These are phyloP conservation scores for Cetonia aurata DNA, from an alignment of 2,888 invertebrate genomes.

Conservation along the genomic window DNA sequence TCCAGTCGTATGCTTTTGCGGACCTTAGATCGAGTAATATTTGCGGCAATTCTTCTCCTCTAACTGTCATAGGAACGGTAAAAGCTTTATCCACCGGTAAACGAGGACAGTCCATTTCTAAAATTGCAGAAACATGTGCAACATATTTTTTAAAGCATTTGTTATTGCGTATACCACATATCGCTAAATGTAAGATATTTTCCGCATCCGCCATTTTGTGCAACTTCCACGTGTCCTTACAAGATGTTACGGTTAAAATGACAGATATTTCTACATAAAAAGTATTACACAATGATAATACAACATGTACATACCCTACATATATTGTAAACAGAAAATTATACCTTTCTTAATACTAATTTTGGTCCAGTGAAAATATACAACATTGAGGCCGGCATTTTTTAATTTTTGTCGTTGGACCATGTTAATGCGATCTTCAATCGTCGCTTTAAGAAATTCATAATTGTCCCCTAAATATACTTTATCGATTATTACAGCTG, in stretches of 20 bases:
- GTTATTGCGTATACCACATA: slow-evolving; percentile 70
- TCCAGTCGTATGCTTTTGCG: slow-evolving; percentile 77
- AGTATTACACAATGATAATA: neutral
- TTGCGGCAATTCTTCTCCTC: slow-evolving; percentile 83
- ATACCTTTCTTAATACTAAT: slow-evolving; percentile 81
- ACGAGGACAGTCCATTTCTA: slow-evolving; percentile 83
- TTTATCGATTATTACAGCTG: slow-evolving; percentile 80
- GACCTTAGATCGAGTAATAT: slow-evolving; percentile 81
- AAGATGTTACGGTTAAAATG: slow-evolving; percentile 81
- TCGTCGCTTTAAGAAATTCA: slow-evolving; percentile 72
- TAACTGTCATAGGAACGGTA: slow-evolving; percentile 77
- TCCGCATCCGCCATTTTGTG: slow-evolving; percentile 74
- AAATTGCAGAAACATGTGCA: slow-evolving; percentile 19
- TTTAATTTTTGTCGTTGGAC: slow-evolving; percentile 75
- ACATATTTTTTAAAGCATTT: neutral
- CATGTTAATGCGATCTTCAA: slow-evolving; percentile 69
- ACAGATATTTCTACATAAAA: slow-evolving; percentile 75
- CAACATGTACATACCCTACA: too few relatives aligned
- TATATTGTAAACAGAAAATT: too few relatives aligned
- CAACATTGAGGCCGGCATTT: slow-evolving; percentile 77
- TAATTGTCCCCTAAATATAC: slow-evolving; percentile 76
- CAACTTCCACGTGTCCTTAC: slow-evolving; percentile 80
- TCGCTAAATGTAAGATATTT: slow-evolving; percentile 77
- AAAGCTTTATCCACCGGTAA: slow-evolving; percentile 77
- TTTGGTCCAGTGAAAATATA: slow-evolving; percentile 77